Base-by-base conservation (phyloP, 2,888 invertebrate genomes). In the Mesodorylaimus sp. region DNA sequence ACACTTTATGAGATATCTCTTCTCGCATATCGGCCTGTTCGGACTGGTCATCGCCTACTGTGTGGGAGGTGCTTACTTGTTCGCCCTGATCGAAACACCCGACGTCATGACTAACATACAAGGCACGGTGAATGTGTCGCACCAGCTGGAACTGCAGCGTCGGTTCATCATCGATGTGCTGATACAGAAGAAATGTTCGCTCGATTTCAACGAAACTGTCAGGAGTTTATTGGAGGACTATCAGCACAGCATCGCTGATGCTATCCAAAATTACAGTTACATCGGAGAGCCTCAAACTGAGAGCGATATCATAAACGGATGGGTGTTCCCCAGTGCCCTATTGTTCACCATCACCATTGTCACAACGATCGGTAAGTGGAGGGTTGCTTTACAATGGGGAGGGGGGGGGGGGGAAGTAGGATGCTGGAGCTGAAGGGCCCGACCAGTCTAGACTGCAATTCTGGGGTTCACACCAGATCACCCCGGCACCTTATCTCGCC, bases 1-100 rank as follows among this genome's bases (percentile, higher is more conserved):
- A n/a, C n/a, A n/a, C n/a, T n/a, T n/a, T n/a, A n/a, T n/a, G n/a
- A n/a, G n/a, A n/a, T n/a, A n/a, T n/a, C 54, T 65, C 50, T 66
- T 68, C 55, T 67, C 67, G 1, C 66, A 68, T 50, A 57, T 68
- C 26, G 68, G 67, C 2, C 59, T 68, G 3, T 64, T 63, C 50
- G 58, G 58, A 24, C 62, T 67, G 61, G 66, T 67, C 2, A 57
- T 63, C 1, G 56, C 61, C 16, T 68, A 68, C 58, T 60, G 63
- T 45, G 61, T 69, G 1, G 66, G 65, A 1, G 69, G 69, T 3
- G 52, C 50, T 3, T 50, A 24, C 25, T 23, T 52, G 28, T 52
- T 52, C 42, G 23, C 24, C 13, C 23, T 25, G 23, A 42, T 52
- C 19, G 52, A 52, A 27, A 23, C 19, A 10, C 37, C 43, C 37